These are phyloP conservation scores for Dysidea cf. avara DNA, from an alignment of 37 sponge, comb jelly and placozoan genomes.

Conservation along the genomic window DNA sequence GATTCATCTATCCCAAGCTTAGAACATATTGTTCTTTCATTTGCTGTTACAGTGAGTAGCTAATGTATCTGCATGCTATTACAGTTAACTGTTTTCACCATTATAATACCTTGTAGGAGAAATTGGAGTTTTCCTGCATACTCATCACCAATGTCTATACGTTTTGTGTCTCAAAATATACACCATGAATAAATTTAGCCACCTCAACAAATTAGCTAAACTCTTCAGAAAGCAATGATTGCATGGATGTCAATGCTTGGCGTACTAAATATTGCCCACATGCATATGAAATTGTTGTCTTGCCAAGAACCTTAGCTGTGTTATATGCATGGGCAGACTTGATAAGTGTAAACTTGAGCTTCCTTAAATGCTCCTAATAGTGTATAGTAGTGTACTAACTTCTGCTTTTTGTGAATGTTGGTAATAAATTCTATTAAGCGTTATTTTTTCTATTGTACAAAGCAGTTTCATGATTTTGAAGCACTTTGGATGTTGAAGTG, in stretches of 20 bases:
- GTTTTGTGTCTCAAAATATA: no score
- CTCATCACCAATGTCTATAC: neutral
- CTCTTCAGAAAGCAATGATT: conserved; percentile 16
- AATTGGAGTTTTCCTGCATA: conserved; percentile 67
- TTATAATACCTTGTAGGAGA: conserved; percentile 46
- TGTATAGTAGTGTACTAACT: conserved; percentile 30
- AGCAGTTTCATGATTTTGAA: no score
- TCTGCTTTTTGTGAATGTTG: conserved; percentile 12
- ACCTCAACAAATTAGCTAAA: conserved; percentile 15
- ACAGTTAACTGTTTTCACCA: conserved; percentile 39
- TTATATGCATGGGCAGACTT: conserved; percentile 33
- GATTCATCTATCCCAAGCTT: conserved; percentile 8
- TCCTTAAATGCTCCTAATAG: conserved; percentile 70
- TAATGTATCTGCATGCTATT: conserved; percentile 59
- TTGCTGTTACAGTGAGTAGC: conserved; percentile 69
- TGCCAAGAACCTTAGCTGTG: conserved; percentile 42
- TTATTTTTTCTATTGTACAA: conserved; percentile 37
- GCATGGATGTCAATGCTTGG: conserved; percentile 20
- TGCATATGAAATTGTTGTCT: conserved; percentile 23
- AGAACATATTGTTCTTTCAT: conserved; percentile 39
- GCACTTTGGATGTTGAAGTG: no score
- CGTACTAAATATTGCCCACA: conserved; percentile 56
- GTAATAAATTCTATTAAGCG: conserved; percentile 35
- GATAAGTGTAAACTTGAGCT: conserved; percentile 45
- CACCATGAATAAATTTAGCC: conserved; percentile 5